A percentile compares a stretch with the other conserved stretches of the same genome.
These are phyloP conservation scores for Ceyx cyanopectus DNA, from an alignment of 2,113 vertebrate species.

Conservation along the genomic window DNA sequence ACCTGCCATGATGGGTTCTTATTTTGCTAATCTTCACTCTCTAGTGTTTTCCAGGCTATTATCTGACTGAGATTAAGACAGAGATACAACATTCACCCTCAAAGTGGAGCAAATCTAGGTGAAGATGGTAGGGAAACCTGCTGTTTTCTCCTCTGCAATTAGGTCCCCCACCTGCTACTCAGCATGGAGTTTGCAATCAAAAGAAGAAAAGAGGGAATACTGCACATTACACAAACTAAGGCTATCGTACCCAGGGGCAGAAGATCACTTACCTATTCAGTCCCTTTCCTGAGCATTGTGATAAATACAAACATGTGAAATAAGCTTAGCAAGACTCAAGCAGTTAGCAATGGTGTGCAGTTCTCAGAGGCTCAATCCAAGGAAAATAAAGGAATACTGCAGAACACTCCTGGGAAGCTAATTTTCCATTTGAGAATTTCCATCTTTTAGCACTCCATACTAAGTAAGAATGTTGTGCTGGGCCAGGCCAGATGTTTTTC, in stretches of 20 bases:
- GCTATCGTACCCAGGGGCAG: neutral
- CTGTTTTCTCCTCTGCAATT: neutral
- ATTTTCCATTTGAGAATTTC: neutral
- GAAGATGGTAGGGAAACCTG: neutral
- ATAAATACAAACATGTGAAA: neutral
- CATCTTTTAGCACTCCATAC: neutral
- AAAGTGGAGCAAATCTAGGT: neutral
- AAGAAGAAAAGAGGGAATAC: neutral
- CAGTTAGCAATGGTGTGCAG: fast-evolving
- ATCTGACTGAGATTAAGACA: neutral
- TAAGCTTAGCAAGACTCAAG: neutral
- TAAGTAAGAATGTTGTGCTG: neutral
- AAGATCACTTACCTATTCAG: neutral
- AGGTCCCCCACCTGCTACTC: neutral
- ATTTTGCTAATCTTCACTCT: neutral
- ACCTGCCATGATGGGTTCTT: neutral
- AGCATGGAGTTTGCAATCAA: neutral
- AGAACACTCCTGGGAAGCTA: neutral
- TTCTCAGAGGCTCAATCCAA: neutral
- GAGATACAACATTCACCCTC: neutral
- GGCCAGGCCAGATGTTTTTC: neutral
- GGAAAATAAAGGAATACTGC: neutral
- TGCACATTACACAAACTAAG: neutral
- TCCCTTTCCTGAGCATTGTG: neutral
- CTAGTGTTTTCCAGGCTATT: neutral